phyloP scores from a whole-genome alignment of 2,797 vertebrate species.

The Cephalopachus bancanus region DNA sequence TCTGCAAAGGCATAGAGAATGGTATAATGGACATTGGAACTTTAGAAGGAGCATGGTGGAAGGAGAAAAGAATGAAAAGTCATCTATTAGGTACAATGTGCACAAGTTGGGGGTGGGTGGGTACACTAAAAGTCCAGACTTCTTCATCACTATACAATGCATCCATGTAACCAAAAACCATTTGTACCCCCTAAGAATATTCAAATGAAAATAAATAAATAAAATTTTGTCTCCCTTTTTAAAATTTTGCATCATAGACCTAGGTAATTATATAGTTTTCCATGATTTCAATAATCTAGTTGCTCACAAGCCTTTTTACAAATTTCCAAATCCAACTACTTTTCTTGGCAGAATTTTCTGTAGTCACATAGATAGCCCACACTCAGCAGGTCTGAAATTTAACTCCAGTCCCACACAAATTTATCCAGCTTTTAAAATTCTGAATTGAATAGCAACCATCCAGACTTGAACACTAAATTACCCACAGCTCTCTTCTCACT shows the following conservation, averaged over 20 bases:
- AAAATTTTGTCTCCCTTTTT: not conserved
- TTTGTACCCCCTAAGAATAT: too few relatives aligned
- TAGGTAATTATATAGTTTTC: not conserved
- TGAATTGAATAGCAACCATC: not conserved
- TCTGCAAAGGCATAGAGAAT: too few relatives aligned
- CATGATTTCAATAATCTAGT: not conserved
- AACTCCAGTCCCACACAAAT: not conserved
- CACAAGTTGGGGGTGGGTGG: too few relatives aligned
- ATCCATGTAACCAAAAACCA: too few relatives aligned
- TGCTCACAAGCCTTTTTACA: not conserved
- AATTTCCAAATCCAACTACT: not conserved
- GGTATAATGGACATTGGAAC: too few relatives aligned
- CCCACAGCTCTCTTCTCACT: not conserved
- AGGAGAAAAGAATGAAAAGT: too few relatives aligned
- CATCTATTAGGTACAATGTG: too few relatives aligned
- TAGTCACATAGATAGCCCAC: not conserved
- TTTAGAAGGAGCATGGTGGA: too few relatives aligned
- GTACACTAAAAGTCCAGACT: too few relatives aligned
- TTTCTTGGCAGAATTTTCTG: not conserved
- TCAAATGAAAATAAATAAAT: too few relatives aligned
- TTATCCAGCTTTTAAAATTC: not conserved
- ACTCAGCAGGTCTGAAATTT: not conserved
- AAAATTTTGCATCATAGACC: not conserved
- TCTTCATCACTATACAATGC: too few relatives aligned
- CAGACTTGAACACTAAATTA: not conserved